phyloP scores from a whole-genome alignment of 2,888 invertebrate genomes.

The Pardosa pseudoannulata region DNA sequence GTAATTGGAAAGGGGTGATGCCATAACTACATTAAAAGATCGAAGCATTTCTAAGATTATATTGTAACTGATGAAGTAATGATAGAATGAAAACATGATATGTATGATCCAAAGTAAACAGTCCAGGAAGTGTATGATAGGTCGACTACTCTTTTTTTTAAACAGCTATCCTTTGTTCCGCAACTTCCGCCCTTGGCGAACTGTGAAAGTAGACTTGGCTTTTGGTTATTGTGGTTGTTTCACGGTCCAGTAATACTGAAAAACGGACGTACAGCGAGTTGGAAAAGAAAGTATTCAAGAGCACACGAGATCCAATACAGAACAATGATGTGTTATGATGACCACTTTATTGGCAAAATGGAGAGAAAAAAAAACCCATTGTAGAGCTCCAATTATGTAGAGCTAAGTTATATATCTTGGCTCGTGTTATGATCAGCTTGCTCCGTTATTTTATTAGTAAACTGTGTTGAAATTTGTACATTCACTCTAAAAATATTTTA shows the following conservation, averaged over 20 bases:
- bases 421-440: no score
- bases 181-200: conserved; percentile 35
- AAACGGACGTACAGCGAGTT: not conserved
- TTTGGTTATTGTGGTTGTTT: not conserved
- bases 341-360: not conserved
- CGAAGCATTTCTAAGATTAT: no score
- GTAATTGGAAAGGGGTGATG: no score
- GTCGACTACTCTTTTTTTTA: not conserved
- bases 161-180: not conserved
- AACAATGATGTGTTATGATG: not conserved
- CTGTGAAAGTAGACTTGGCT: conserved; percentile 32
- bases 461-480: no score
- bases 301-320: not conserved
- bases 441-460: no score
- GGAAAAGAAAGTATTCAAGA: not conserved
- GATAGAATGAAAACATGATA: no score
- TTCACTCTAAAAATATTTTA: no score
- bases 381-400: no score
- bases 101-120: not conserved
- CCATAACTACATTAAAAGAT: no score
- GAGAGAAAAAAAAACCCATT: no score
- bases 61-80: no score
- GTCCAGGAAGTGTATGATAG: conserved; percentile 18
- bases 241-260: not conserved
- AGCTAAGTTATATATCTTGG: no score